Evolutionary conservation across 92 coral and sea anemone species (phyloP).

Genomic region (Phenganax subtilis): DNA sequence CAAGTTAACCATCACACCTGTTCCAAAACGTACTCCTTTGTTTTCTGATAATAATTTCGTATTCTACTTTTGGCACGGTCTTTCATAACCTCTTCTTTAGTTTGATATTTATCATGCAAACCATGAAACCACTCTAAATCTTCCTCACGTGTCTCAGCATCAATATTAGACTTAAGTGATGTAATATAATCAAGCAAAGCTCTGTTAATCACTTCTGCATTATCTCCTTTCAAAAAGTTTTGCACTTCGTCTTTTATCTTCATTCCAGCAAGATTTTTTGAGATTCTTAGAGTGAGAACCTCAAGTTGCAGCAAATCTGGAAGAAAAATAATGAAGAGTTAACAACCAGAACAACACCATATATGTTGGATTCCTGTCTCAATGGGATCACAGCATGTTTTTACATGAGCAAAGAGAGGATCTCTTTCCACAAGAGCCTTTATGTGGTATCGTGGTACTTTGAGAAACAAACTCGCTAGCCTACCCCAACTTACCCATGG

Average conservation of each 20-base stretch:
- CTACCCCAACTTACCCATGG: neutral
- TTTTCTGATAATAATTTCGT: conserved; percentile 64
- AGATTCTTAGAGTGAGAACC: conserved; percentile 70
- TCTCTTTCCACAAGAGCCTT: too few species aligned
- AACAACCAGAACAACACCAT: too few species aligned
- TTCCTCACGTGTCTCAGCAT: conserved; percentile 72
- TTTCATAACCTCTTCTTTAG: conserved; percentile 70
- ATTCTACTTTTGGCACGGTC: conserved; percentile 69
- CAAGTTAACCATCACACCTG: conserved; percentile 43
- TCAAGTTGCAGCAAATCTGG: conserved; percentile 68
- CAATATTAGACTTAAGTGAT: conserved; percentile 67
- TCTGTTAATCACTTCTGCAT: conserved; percentile 61
- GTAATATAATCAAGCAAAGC: conserved; percentile 72
- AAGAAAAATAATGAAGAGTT: neutral
- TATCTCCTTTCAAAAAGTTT: conserved; percentile 55
- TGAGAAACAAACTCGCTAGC: neutral
- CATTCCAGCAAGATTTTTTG: conserved; percentile 56
- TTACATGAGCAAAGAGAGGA: too few species aligned
- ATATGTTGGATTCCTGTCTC: too few species aligned
- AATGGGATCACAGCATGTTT: too few species aligned
- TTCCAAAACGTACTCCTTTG: conserved; percentile 66
- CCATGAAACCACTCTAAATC: conserved; percentile 89
- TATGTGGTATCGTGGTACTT: neutral
- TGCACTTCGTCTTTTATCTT: conserved; percentile 55
- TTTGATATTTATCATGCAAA: conserved; percentile 53